Conservation (phyloP, 1,140 invertebrate species). For the Semibalanus balanoides region DNA sequence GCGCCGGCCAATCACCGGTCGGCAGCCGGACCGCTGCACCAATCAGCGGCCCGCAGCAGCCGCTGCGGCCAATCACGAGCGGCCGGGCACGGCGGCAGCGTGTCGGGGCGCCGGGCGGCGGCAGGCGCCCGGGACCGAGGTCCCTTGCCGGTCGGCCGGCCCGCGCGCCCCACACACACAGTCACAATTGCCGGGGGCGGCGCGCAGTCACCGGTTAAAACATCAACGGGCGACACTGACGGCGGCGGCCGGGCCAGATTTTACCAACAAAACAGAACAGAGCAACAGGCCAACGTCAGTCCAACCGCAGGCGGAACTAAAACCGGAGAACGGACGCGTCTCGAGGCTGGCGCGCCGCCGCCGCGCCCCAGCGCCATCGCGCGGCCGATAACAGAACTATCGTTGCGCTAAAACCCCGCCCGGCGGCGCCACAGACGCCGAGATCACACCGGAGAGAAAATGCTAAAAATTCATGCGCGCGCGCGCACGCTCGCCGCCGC, state of each 20-base stretch:
- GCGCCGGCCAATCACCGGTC: not conserved
- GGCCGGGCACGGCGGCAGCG: too few relatives aligned
- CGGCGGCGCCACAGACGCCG: not conserved
- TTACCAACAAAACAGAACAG: not conserved
- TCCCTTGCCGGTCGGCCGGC: not conserved
- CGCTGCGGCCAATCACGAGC: too few relatives aligned
- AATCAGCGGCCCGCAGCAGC: not conserved
- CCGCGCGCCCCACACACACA: too few relatives aligned
- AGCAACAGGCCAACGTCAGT: not conserved
- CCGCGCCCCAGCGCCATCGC: too few relatives aligned
- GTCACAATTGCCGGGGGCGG: too few relatives aligned
- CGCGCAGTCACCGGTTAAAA: not conserved
- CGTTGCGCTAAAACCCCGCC: conserved; percentile 1
- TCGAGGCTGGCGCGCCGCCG: too few relatives aligned
- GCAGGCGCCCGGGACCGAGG: too few relatives aligned
- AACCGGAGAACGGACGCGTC: too few relatives aligned
- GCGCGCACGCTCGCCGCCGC: not conserved
- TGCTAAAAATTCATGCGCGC: not conserved
- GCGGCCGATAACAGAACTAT: conserved; percentile 1
- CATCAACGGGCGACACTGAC: too few relatives aligned
- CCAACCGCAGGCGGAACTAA: too few relatives aligned
- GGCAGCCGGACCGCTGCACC: too few relatives aligned
- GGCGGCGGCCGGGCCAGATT: not conserved
- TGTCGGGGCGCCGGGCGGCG: too few relatives aligned
- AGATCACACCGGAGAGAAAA: not conserved